Evolutionary conservation across 1,140 invertebrate species (phyloP), one percentile per base, ranked within the genome.

Genomic region (Coptotermes formosanus): DNA sequence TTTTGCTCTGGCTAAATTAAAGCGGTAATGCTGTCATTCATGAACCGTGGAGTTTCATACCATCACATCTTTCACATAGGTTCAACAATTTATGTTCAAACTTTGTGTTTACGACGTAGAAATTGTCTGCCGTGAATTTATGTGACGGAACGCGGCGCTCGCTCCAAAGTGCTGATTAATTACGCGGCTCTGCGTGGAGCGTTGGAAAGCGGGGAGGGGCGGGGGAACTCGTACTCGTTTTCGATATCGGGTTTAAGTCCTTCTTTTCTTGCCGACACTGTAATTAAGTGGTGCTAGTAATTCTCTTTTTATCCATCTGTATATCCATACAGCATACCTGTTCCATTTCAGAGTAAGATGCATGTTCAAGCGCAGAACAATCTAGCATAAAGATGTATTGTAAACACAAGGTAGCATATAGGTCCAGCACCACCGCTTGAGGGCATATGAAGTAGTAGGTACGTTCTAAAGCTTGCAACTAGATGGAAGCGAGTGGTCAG

Each of bases 71-170:
- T 75, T 25, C n/a, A 16, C 25, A n/a, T 75, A n/a, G 64, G 64
- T 75, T n/a, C 64, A 75, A 75, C 64, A 75, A 75, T 75, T 75
- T 75, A 75, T 75, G 64, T 75, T 75, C 64, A 30, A 75, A 75
- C 64, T 75, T 75, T 14, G n/a, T 75, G 64, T 75, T 75, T 75
- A 75, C 64, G 64, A 75, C 25, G 64, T 75, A 75, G 64, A 75
- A 75, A 75, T 75, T 75, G 64, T 75, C 64, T 75, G 64, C 25
- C 3, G 64, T 75, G n/a, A 75, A 75, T 75, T 75, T 75, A 75
- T 75, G 64, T 75, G 64, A 75, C 64, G 64, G 64, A 75, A 75
- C 64, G 64, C 25, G 25, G 25, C 64, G 25, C 25, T 14, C 25
- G n/a, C 64, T 75, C 25, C 64, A 75, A 75, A 75, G 64, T 75